These are phyloP conservation scores for Smutsia gigantea DNA, from an alignment of 2,797 vertebrate species.

Conservation along the genomic window DNA sequence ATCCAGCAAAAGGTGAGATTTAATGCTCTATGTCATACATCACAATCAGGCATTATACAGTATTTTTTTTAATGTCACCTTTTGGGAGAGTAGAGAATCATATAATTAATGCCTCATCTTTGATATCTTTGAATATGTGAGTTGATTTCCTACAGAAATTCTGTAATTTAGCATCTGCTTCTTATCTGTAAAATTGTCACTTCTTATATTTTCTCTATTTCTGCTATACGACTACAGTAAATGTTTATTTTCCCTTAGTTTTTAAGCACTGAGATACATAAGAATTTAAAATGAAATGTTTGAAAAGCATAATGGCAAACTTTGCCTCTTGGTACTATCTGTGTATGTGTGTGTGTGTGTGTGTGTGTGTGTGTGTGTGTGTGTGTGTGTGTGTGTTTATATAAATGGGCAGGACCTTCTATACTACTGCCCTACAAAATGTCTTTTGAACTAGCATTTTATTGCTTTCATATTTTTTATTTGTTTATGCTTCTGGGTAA, in stretches of 20 bases:
- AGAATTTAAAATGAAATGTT: background rate
- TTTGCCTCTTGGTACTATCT: background rate
- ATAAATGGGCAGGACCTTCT: background rate
- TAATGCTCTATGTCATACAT: background rate
- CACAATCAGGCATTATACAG: background rate
- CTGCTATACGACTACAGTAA: background rate
- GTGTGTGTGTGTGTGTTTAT: rapidly evolving
- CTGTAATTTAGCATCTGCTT: background rate
- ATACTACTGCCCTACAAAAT: background rate
- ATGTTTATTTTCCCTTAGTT: background rate
- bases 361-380: background rate
- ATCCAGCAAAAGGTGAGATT: background rate
- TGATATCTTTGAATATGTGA: background rate
- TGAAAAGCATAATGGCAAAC: background rate
- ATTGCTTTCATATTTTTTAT: background rate
- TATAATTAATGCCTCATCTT: background rate
- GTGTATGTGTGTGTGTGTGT: background rate
- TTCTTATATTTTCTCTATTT: background rate
- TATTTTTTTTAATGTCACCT: background rate
- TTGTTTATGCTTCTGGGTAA: conserved; percentile 42
- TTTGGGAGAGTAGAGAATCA: background rate
- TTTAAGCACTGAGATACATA: background rate
- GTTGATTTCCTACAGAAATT: background rate
- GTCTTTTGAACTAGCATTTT: background rate
- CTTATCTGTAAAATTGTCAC: background rate